Base-by-base conservation (phyloP, 2,888 invertebrate genomes). In the Halocaridina rubra region DNA sequence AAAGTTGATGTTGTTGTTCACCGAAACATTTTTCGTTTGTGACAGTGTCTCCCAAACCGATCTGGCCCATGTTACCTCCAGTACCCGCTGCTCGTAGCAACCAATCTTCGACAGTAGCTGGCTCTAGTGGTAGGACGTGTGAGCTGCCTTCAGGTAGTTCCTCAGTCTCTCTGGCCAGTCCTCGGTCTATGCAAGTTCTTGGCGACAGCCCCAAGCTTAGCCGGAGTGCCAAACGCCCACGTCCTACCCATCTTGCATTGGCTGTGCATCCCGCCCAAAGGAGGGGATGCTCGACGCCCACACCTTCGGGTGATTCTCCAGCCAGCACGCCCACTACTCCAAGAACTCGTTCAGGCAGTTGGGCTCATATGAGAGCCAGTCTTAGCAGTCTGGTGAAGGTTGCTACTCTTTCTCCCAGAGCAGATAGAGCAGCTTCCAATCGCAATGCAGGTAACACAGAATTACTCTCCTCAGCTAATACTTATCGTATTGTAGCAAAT, bases 261-360 rank as follows among this genome's bases (percentile, higher is more conserved):
- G 46, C 69, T 67, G 22, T 53, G 19, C 64, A 39, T 19, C 53
- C 79, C 69, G 30, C 53, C 69, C 64, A 53, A 27, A 53, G 69
- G 27, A 75, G 30, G 57, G 59, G 61, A 16, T 33, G 39, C 77
- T 46, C 29, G n/a, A 69, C 76, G n/a, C 67, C 67, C 32, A 82
- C 82, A 1, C 82, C 82, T 46, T 30, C 82, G 27, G 76, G 22
- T 24, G 57, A 59, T 5, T 84, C 82, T 2, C 39, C 72, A 3
- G 59, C 72, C 46, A 78, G 72, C 72, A 84, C 82, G 29, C 82
- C 82, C 39, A 59, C 78, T 13, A 84, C 82, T 22, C 82, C 82
- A 2, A 69, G 77, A 13, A 71, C 64, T 33, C 72, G 72, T 3
- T 72, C 72, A 4, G 82, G 78, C 7, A 84, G 72, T 46, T 84